These are phyloP conservation scores for fruit fly (Drosophila melanogaster) DNA, from an alignment of 1,140 invertebrate genomes.

Conservation along the genomic window Release_6_plus_ISO1_MT NT_037436.4:14780501-14781000, in stretches of 20 bases:
- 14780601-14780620: too few species aligned
- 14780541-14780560: neutral
- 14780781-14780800: too few species aligned
- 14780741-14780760: too few species aligned
- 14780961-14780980: slow-evolving; percentile 30
- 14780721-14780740: too few species aligned
- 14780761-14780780: too few species aligned
- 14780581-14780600: too few species aligned
- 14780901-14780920: slow-evolving; percentile 50
- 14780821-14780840: neutral
- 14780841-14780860: too few species aligned
- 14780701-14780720: neutral
- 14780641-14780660: too few species aligned
- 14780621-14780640: too few species aligned
- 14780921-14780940: slow-evolving; percentile 25
- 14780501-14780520: slow-evolving; percentile 7
- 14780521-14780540: neutral
- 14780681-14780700: neutral
- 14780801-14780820: too few species aligned
- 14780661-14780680: too few species aligned
- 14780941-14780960: slow-evolving; percentile 34
- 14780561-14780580: neutral
- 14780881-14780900: slow-evolving; percentile 14
- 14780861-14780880: neutral
- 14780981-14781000: slow-evolving; percentile 26